A percentile compares a stretch with the other conserved stretches of the same genome.
Evolutionary conservation across 1,140 invertebrate genomes (phyloP).

Genomic region (Drosophila ogumai): DNA sequence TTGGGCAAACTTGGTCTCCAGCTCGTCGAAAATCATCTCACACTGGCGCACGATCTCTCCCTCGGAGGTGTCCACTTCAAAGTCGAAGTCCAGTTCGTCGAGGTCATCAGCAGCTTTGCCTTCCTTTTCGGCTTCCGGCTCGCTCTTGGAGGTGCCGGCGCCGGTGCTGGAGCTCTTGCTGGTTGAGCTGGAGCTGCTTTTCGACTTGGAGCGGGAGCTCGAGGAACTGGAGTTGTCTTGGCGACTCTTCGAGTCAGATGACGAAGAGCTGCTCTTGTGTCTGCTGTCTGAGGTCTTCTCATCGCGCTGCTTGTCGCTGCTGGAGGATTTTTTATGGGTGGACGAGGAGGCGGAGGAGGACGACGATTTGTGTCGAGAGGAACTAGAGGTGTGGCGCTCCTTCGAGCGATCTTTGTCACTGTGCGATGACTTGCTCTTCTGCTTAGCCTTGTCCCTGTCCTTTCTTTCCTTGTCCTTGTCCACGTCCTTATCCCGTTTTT

Average conservation of each 20-base stretch:
- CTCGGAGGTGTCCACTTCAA: constrained; percentile 83
- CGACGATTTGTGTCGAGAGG: constrained; percentile 62
- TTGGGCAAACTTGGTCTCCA: constrained; percentile 82
- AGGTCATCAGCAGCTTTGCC: not conserved
- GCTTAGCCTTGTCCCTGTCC: constrained; percentile 31
- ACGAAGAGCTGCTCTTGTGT: constrained; percentile 53
- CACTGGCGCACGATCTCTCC: constrained; percentile 89
- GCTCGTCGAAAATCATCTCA: constrained; percentile 89
- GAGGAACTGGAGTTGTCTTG: constrained; percentile 42
- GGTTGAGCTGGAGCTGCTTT: constrained; percentile 26
- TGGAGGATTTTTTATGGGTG: constrained; percentile 53
- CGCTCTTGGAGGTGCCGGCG: constrained; percentile 20
- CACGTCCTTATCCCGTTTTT: constrained; percentile 9
- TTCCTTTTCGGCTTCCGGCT: constrained; percentile 4
- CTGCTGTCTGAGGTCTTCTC: constrained; percentile 46
- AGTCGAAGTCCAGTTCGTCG: constrained; percentile 52
- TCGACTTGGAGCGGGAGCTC: constrained; percentile 29
- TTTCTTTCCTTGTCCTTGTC: constrained; percentile 1
- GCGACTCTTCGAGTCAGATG: constrained; percentile 52
- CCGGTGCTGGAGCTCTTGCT: constrained; percentile 33
- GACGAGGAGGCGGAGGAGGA: constrained; percentile 55
- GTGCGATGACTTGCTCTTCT: constrained; percentile 47
- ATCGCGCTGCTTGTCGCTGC: constrained; percentile 53
- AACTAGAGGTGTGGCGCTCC: constrained; percentile 47
- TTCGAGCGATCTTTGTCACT: constrained; percentile 50